A percentile compares a stretch with the other conserved stretches of the same genome.
Conservation (phyloP, 2,888 invertebrate species). For the Sepioteuthis lessoniana region DNA sequence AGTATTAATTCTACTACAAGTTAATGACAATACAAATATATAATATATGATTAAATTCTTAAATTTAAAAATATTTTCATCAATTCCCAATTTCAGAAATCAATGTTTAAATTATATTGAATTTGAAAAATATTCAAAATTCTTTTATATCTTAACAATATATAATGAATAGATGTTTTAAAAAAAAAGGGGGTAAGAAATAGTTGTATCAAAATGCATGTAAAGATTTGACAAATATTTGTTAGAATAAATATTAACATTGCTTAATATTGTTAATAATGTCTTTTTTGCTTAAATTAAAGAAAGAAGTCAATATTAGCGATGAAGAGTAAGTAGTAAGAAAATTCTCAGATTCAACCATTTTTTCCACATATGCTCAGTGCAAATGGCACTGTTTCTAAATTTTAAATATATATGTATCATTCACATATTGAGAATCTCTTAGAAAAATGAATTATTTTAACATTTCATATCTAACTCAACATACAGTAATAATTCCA, state of each 20-base stretch:
- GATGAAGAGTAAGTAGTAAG: neutral
- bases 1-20: neutral
- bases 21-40: neutral
- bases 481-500: neutral
- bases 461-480: neutral
- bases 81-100: neutral
- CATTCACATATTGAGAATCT: neutral
- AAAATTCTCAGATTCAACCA: neutral
- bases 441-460: neutral
- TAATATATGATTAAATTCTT: neutral
- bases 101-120: no score
- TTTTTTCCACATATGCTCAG: constrained; percentile 11
- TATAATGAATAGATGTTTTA: neutral
- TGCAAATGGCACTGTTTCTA: neutral
- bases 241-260: neutral
- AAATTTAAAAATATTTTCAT: neutral
- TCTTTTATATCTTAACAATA: neutral
- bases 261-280: neutral
- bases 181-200: neutral
- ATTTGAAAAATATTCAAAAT: neutral
- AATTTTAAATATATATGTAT: neutral
- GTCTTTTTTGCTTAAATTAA: neutral
- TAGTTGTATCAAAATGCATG: neutral
- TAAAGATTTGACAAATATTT: neutral
- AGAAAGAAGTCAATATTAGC: neutral